Percentiles rank a stretch among this genome's conserved stretches.
Conservation (phyloP, 1,140 invertebrate species). For the Coboldia fuscipes region DNA sequence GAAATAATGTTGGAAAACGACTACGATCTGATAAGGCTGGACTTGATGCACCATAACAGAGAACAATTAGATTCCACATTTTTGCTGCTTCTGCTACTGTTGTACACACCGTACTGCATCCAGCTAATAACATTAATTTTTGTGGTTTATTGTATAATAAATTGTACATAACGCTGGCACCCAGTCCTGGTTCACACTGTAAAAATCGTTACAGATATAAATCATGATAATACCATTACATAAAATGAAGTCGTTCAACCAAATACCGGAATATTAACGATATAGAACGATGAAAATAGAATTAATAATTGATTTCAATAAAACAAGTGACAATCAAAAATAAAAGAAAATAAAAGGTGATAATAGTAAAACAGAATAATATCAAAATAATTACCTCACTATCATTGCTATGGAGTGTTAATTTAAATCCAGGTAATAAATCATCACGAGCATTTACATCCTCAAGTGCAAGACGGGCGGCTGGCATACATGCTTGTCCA, state of each 20-base stretch:
- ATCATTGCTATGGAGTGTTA: constrained; percentile 88
- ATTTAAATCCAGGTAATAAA: constrained; percentile 75
- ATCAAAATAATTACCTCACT: constrained; percentile 59
- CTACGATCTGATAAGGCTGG: constrained; percentile 94
- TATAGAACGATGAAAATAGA: neutral
- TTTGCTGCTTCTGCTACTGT: constrained; percentile 97
- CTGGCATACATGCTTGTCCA: constrained; percentile 84
- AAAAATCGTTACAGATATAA: no score
- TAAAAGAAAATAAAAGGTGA: no score
- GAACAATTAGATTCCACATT: constrained; percentile 98
- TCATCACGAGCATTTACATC: constrained; percentile 84
- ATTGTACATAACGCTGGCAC: constrained; percentile 96
- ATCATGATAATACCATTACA: no score
- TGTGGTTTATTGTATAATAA: constrained; percentile 88
- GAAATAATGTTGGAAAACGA: constrained; percentile 92
- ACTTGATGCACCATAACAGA: constrained; percentile 95
- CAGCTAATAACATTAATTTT: constrained; percentile 88
- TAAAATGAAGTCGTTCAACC: neutral
- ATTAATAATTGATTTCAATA: neutral
- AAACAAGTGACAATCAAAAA: no score
- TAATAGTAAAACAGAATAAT: neutral
- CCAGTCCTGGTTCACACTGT: constrained; percentile 94
- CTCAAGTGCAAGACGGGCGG: constrained; percentile 81
- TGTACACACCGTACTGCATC: constrained; percentile 97
- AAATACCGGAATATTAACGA: neutral